Base-by-base conservation (phyloP, 2,113 vertebrate genomes). In the Gallinago media region DNA sequence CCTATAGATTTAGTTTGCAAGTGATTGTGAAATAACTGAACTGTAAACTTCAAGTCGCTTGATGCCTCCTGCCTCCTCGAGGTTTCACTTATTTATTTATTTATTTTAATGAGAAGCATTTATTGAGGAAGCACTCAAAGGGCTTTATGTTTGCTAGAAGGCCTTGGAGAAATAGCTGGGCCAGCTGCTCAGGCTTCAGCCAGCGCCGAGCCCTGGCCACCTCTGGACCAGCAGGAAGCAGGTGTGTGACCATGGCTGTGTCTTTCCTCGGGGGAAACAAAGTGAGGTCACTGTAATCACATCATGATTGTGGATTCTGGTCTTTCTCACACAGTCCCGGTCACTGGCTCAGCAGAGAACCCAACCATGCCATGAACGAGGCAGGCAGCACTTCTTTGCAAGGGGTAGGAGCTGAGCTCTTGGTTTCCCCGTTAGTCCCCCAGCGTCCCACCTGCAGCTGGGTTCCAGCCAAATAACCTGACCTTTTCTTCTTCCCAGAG, bases 171-270 rank as follows among this genome's bases (percentile, higher is more conserved):
- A 68, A 49, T 8, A 92, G 31, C 7, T 27, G n/a, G 20, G 27
- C 23, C 38, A 21, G 10, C 20, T 50, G 11, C 50, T 47, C 21
- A 20, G 54, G 44, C 11, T 36, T 52, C 20, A 19, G 6, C 29
- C 42, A 17, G n/a, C 1, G 1, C 72, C 4, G 0, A n/a, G 29
- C 38, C 31, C 21, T 27, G 50, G 31, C 8, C 34, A 55, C 16
- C 50, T 79, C 44, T 29, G 38, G 34, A 11, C 25, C 9, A 49
- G 76, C 61, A 54, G 52, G 46, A 38, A 40, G 47, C 56, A 59
- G 34, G 22, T 34, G 8, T 7, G 3, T 52, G 77, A 73, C n/a
- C 58, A 66, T 1, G 2, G 42, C n/a, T 52, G 21, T 7, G 21
- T 42, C n/a, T 72, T 52, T 27, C 44, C 19, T 13, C 6, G 7